Percentiles rank a stretch among this genome's conserved stretches.
Evolutionary conservation across 2,888 invertebrate genomes (phyloP).

Genomic region (Erebia epiphron): DNA sequence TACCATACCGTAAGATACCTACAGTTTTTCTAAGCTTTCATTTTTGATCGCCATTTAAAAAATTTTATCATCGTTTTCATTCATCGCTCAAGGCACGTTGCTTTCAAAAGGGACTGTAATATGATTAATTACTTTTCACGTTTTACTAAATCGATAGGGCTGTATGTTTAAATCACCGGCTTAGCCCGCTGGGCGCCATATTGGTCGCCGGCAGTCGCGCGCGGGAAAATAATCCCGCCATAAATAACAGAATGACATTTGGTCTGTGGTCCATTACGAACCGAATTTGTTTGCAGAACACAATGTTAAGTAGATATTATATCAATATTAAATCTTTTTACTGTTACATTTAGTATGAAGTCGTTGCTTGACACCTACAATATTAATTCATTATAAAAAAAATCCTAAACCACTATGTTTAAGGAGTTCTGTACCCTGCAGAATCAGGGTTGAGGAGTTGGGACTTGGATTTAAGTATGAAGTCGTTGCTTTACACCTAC

Average conservation of each 20-base stretch:
- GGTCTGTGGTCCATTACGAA: slow-evolving; percentile 59
- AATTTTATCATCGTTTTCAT: slow-evolving; percentile 42
- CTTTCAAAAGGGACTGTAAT: slow-evolving; percentile 59
- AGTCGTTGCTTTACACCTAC: no score
- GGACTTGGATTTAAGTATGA: no score
- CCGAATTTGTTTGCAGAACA: slow-evolving; percentile 23
- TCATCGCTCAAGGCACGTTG: slow-evolving; percentile 46
- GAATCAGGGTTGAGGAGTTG: no score
- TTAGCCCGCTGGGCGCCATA: slow-evolving; percentile 64
- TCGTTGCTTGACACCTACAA: no score
- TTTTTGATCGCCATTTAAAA: slow-evolving; percentile 41
- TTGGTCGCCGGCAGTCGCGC: slow-evolving; percentile 58
- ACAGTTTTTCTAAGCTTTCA: slow-evolving; percentile 25
- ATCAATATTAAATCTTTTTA: no score
- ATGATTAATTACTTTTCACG: slow-evolving; percentile 66
- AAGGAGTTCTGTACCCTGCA: no score
- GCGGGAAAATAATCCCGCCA: slow-evolving; percentile 65
- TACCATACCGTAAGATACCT: not conserved
- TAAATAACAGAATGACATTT: slow-evolving; percentile 69
- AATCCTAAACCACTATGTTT: no score
- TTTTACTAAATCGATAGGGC: slow-evolving; percentile 65
- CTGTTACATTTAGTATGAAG: slow-evolving; percentile 44
- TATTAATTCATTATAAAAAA: no score
- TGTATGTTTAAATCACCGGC: slow-evolving; percentile 73
- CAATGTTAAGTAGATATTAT: not conserved